Conservation (phyloP, 1,140 invertebrate species). For the Zaprionus camerounensis region DNA sequence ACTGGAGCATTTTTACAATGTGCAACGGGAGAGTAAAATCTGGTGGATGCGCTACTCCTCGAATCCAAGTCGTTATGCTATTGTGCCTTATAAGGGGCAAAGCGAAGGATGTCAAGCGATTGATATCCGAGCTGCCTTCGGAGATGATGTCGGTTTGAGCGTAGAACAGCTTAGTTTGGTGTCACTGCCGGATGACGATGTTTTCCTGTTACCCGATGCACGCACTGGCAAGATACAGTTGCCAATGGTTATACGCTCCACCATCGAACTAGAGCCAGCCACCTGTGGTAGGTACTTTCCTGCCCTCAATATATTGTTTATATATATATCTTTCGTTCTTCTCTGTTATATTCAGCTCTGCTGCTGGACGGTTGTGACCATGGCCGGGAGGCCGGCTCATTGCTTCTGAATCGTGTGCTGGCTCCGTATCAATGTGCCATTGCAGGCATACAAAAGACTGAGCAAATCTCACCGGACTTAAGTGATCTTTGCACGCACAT, state of each 20-base stretch:
- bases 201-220: conserved; percentile 46
- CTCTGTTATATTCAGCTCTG: conserved; percentile 44
- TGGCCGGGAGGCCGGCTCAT: conserved; percentile 44
- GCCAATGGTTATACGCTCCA: conserved; percentile 68
- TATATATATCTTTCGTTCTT: not conserved
- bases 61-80: conserved; percentile 87
- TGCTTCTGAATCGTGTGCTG: conserved; percentile 89
- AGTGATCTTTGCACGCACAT: conserved; percentile 85
- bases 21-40: conserved; percentile 90
- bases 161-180: conserved; percentile 70
- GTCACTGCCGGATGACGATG: conserved; percentile 11
- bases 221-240: conserved; percentile 40
- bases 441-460: conserved; percentile 38
- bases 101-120: conserved; percentile 56
- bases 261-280: conserved; percentile 64
- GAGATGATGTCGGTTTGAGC: conserved; percentile 33
- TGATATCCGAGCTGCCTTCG: conserved; percentile 64
- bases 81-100: conserved; percentile 85
- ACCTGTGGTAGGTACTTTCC: conserved; percentile 50
- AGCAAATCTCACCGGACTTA: conserved; percentile 53
- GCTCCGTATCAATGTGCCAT: conserved; percentile 87
- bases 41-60: conserved; percentile 91
- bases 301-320: not conserved
- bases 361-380: conserved; percentile 74
- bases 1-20: conserved; percentile 84